Percentiles rank a stretch among this genome's conserved stretches.
phyloP scores from a whole-genome alignment of 2,113 vertebrate species.

The Telmatochromis sp. region DNA sequence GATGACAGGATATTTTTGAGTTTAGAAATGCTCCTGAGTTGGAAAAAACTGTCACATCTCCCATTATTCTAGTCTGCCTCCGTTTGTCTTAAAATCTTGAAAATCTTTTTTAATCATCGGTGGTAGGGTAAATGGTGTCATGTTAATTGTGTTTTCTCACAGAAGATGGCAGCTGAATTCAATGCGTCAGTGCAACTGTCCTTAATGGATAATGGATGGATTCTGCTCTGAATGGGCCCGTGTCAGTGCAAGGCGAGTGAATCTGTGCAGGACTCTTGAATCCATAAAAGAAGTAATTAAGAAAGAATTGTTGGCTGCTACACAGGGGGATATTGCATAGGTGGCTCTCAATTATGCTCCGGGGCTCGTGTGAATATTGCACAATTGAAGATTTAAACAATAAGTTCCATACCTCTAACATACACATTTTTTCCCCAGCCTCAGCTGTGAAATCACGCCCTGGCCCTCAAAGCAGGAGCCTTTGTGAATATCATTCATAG shows the following conservation, averaged over 20 bases:
- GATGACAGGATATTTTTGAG: no score
- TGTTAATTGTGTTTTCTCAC: slow-evolving; percentile 40
- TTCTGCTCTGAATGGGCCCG: slow-evolving; percentile 20
- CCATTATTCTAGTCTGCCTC: background rate
- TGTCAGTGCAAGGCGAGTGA: slow-evolving; percentile 14
- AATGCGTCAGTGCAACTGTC: slow-evolving; percentile 14
- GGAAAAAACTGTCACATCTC: background rate
- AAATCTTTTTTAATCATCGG: background rate
- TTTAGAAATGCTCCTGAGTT: no score
- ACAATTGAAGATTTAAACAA: slow-evolving; percentile 44
- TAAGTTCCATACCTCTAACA: slow-evolving; percentile 33
- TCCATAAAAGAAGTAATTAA: slow-evolving; percentile 62
- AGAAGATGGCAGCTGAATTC: slow-evolving; percentile 40
- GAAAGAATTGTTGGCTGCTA: slow-evolving; percentile 31
- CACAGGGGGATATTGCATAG: slow-evolving; percentile 20
- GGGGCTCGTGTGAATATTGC: slow-evolving; percentile 20
- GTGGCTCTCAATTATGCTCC: background rate
- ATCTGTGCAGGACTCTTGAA: slow-evolving; percentile 26
- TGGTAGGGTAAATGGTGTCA: slow-evolving; percentile 21
- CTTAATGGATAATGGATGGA: slow-evolving; percentile 36
- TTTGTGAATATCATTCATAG: slow-evolving; percentile 21
- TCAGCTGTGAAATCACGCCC: background rate
- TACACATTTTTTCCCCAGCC: slow-evolving; percentile 30
- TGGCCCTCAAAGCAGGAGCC: background rate
- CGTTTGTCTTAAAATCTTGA: background rate